Evolutionary conservation across 2,888 invertebrate species (phyloP).

Genomic region (Cerceris ruficornis): DNA sequence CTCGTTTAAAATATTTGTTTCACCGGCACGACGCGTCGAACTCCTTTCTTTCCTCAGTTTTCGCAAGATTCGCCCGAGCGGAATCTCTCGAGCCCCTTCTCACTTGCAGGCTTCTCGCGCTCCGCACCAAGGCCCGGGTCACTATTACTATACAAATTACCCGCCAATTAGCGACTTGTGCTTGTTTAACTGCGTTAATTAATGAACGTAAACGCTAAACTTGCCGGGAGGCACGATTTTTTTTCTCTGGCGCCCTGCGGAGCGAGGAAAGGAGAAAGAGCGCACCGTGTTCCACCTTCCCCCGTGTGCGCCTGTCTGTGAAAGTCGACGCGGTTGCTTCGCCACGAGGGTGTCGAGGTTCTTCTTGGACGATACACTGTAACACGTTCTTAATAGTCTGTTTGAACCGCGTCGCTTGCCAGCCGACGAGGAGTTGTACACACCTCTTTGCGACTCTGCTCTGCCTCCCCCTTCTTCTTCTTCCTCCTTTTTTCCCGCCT

Average conservation of each 20-base stretch:
- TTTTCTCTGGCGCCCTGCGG: slow-evolving; percentile 28
- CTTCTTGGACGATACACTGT: slow-evolving; percentile 64
- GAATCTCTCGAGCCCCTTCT: slow-evolving; percentile 33
- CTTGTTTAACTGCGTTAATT: slow-evolving; percentile 79
- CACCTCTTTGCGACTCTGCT: slow-evolving; percentile 62
- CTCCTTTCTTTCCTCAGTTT: slow-evolving; percentile 50
- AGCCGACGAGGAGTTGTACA: slow-evolving; percentile 63
- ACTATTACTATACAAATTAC: slow-evolving; percentile 77
- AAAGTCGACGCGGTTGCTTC: slow-evolving; percentile 39
- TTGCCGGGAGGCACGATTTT: slow-evolving; percentile 64
- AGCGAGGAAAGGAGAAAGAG: slow-evolving; percentile 40
- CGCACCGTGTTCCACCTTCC: slow-evolving; percentile 26
- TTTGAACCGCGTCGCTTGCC: slow-evolving; percentile 66
- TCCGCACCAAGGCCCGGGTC: slow-evolving; percentile 66
- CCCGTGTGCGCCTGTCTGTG: slow-evolving; percentile 9
- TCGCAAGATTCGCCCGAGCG: slow-evolving; percentile 52
- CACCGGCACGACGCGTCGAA: slow-evolving; percentile 30
- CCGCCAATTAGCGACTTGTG: slow-evolving; percentile 79
- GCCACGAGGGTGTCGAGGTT: slow-evolving; percentile 52
- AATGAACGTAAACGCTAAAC: slow-evolving; percentile 76
- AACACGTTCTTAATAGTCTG: slow-evolving; percentile 68
- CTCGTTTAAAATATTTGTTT: slow-evolving; percentile 30
- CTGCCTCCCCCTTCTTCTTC: slow-evolving; percentile 57
- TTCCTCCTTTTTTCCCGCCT: slow-evolving; percentile 53
- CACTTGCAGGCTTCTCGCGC: slow-evolving; percentile 19